phyloP scores from a whole-genome alignment of 2,797 vertebrate species.

The Phataginus tetradactyla region DNA sequence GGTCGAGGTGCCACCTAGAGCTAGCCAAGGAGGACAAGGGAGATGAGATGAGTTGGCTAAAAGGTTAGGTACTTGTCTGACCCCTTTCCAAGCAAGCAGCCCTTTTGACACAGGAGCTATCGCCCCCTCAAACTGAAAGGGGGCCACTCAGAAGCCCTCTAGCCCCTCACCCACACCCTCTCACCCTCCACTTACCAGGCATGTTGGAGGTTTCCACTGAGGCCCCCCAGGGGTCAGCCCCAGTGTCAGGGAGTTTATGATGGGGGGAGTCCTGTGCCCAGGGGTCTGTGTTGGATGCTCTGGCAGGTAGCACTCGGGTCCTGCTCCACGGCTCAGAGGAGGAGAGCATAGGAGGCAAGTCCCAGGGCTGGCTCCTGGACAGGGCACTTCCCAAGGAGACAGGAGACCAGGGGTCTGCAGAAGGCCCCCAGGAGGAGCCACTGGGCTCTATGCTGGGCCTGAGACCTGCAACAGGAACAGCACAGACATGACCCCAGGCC shows the following conservation, averaged over 20 bases:
- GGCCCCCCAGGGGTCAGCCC: slow-evolving; percentile 83
- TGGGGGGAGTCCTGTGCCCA: slow-evolving; percentile 83
- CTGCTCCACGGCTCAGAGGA: slow-evolving; percentile 87
- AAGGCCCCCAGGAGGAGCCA: slow-evolving; percentile 84
- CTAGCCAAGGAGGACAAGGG: not conserved
- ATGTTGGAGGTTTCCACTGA: slow-evolving; percentile 77
- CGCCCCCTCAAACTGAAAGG: not conserved
- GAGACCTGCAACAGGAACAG: slow-evolving; percentile 81
- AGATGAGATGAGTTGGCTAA: not conserved
- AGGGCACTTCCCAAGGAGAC: slow-evolving; percentile 73
- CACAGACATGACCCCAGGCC: not conserved
- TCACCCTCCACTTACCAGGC: slow-evolving; percentile 80
- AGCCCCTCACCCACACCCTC: not conserved
- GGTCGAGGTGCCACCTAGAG: slow-evolving; percentile 73
- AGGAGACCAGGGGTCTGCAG: slow-evolving; percentile 86
- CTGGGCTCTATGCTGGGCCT: slow-evolving; percentile 76
- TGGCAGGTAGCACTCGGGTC: slow-evolving; percentile 75
- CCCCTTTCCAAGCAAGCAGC: not conserved
- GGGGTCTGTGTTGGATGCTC: slow-evolving; percentile 80
- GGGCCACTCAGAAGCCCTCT: not conserved
- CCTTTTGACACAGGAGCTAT: not conserved
- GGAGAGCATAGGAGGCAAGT: slow-evolving; percentile 77
- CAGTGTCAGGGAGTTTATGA: slow-evolving; percentile 60
- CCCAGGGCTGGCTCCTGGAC: slow-evolving; percentile 85
- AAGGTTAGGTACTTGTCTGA: not conserved